These are phyloP conservation scores for Tiliacea aurago DNA, from an alignment of 2,888 invertebrate genomes.

Conservation along the genomic window DNA sequence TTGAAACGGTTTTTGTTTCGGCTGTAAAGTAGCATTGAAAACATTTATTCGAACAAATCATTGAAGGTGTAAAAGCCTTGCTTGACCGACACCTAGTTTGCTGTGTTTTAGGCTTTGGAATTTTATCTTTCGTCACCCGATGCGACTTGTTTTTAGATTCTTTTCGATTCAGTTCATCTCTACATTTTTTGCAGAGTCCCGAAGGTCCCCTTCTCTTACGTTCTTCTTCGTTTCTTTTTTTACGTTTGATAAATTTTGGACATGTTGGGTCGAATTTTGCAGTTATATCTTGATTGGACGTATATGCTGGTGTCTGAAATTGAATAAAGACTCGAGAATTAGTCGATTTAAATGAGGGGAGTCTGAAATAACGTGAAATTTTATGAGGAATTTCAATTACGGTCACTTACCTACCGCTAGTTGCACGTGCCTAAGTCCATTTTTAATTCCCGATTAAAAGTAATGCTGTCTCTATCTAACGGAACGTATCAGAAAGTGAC, in stretches of 20 bases:
- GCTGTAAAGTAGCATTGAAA: slow-evolving; percentile 43
- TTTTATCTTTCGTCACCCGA: slow-evolving; percentile 7
- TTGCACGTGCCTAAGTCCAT: too few species aligned
- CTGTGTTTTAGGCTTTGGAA: slow-evolving; percentile 14
- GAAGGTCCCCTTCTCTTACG: not conserved
- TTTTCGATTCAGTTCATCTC: not conserved
- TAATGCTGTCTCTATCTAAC: too few species aligned
- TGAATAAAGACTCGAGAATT: not conserved
- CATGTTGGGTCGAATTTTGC: not conserved
- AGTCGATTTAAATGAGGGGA: not conserved
- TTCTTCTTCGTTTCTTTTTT: not conserved
- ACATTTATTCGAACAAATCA: slow-evolving; percentile 35
- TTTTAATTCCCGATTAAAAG: too few species aligned
- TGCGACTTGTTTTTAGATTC: not conserved
- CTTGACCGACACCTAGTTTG: not conserved
- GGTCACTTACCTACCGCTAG: too few species aligned
- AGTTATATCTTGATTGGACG: not conserved
- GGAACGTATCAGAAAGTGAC: too few species aligned
- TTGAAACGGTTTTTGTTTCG: slow-evolving; percentile 30
- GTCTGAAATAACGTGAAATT: not conserved
- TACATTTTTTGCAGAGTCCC: not conserved
- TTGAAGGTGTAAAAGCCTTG: not conserved
- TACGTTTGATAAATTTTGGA: slow-evolving; percentile 7
- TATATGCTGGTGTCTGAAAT: slow-evolving; percentile 25
- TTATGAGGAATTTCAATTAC: too few species aligned